These are phyloP conservation scores for Channa maculata DNA, from an alignment of 2,113 vertebrate genomes.

Conservation along the genomic window DNA sequence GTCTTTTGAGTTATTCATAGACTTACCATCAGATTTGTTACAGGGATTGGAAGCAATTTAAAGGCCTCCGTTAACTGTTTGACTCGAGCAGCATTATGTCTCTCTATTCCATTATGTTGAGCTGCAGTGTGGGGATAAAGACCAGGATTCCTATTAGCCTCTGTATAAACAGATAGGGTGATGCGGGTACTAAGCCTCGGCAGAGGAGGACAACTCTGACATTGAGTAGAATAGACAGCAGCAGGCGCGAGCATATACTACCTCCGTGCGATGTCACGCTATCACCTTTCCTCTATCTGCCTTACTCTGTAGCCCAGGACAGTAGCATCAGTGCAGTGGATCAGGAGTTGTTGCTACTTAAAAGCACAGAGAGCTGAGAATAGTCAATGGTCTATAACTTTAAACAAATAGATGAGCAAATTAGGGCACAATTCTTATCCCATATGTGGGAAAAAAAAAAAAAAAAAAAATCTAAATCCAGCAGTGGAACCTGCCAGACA, in stretches of 20 bases:
- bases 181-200: slow-evolving; percentile 51
- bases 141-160: slow-evolving; percentile 74
- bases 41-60: slow-evolving; percentile 81
- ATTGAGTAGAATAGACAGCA: slow-evolving; percentile 55
- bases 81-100: slow-evolving; percentile 77
- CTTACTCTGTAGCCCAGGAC: neutral
- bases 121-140: slow-evolving; percentile 72
- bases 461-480: neutral
- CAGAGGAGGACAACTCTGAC: slow-evolving; percentile 60
- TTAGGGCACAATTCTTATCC: too few relatives aligned
- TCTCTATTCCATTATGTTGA: slow-evolving; percentile 79
- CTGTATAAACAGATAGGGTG: slow-evolving; percentile 73
- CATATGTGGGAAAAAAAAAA: neutral
- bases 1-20: slow-evolving; percentile 79
- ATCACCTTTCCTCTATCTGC: slow-evolving; percentile 37
- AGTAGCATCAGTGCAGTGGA: slow-evolving; percentile 5
- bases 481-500: neutral
- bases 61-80: slow-evolving; percentile 76
- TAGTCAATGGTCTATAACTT: neutral
- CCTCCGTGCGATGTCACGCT: slow-evolving; percentile 49
- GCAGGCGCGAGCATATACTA: slow-evolving; percentile 17
- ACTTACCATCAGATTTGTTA: slow-evolving; percentile 80
- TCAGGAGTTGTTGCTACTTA: slow-evolving; percentile 30
- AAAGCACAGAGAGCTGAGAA: slow-evolving; percentile 7
- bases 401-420: neutral